Percentiles rank a stretch among this genome's conserved stretches.
Evolutionary conservation across 1,140 invertebrate genomes (phyloP).

Genomic region (Nixonia krombeini): DNA sequence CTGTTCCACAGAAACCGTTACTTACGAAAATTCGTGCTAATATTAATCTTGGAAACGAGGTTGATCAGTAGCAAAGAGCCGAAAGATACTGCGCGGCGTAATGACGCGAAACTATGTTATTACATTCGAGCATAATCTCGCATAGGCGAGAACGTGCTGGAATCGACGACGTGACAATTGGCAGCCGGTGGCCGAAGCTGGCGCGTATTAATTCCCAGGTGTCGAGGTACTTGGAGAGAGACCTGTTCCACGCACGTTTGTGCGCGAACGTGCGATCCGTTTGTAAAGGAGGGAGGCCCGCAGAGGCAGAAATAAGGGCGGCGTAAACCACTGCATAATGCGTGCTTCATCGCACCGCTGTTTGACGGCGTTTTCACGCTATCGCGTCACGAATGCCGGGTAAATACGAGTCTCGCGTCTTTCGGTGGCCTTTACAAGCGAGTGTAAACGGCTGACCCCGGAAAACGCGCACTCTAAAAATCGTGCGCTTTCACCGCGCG

Average conservation of each 20-base stretch:
- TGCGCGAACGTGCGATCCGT: neutral
- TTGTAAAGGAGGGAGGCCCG: neutral
- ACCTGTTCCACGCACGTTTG: neutral
- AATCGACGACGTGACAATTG: neutral
- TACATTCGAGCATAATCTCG: too few species aligned
- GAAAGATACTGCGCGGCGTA: too few species aligned
- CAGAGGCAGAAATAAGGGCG: neutral
- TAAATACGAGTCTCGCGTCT: slow-evolving; percentile 4
- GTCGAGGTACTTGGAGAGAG: neutral
- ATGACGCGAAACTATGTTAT: too few species aligned
- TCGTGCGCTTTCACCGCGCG: slow-evolving; percentile 6
- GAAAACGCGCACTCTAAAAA: neutral
- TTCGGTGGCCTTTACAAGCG: slow-evolving; percentile 3
- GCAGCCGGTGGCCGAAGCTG: neutral
- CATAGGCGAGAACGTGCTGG: too few species aligned
- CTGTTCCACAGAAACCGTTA: too few species aligned
- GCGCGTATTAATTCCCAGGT: neutral
- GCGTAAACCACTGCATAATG: neutral
- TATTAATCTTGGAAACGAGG: too few species aligned
- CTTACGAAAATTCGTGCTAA: too few species aligned
- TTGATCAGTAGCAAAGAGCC: too few species aligned
- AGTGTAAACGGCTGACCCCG: slow-evolving; percentile 3
- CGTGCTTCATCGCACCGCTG: neutral
- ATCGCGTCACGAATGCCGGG: neutral
- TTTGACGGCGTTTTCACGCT: neutral